Evolutionary conservation across 2,797 vertebrate species (phyloP), one percentile per base, ranked within the genome.

Genomic region (Lemur catta): DNA sequence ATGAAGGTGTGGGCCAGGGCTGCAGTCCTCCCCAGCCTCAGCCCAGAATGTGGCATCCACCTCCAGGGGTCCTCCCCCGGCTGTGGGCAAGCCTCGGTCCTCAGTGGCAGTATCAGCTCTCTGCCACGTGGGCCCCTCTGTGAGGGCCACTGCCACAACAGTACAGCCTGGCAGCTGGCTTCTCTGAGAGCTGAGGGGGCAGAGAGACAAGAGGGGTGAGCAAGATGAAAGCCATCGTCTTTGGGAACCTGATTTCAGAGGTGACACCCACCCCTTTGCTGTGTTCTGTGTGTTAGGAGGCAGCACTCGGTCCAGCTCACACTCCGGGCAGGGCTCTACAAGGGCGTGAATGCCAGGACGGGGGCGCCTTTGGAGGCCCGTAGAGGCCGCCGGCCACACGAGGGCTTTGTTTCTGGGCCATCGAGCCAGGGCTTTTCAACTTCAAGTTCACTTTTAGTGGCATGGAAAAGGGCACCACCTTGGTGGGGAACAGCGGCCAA

Each of bases 111-210:
- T 48, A n/a, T 55, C 13, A 0, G 4, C 33, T 43, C 14, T 72
- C 48, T 69, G 35, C 17, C 26, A 4, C 0, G 0, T 6, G 28
- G 71, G 69, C 38, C 2, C 46, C 8, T 71, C 30, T 4, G 0
- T 28, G 50, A 79, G 1, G 48, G 22, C 24, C 4, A 18, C 7
- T 43, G 33, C 26, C 0, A 75, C 2, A 63, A 75, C 6, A 57
- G 33, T 0, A 30, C 3, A 38, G 17, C 9, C 50, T 0, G 41
- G 50, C 28, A 48, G 33, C 14, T 28, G 18, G 65, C 10, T 78
- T 87, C 69, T 65, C 6, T 7, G 28, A n/a, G 26, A 72, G 26
- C 22, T 20, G 22, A 38, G 46, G 3, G 2, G 33, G 63, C 17
- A 11, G 46, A 72, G 33, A 63, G 0, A 3, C 14, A 9, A 17